phyloP scores from a whole-genome alignment of 2,888 invertebrate species.

The Pristionchus mayeri region DNA sequence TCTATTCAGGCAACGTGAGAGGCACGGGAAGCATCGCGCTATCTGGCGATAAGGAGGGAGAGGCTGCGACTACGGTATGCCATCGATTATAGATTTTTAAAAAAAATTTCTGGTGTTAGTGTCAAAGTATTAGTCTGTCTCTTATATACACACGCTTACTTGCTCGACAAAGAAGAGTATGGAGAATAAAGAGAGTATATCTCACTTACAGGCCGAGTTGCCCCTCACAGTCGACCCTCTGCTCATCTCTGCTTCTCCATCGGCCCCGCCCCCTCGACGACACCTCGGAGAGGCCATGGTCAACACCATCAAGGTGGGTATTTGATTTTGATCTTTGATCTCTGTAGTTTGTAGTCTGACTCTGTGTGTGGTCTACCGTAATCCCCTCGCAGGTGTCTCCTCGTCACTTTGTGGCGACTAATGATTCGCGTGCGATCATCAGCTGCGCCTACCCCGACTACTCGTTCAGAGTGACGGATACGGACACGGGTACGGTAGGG shows the following conservation, averaged over 20 bases:
- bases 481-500: constrained; percentile 86
- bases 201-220: constrained; percentile 82
- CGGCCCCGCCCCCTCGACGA: constrained; percentile 82
- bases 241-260: constrained; percentile 82
- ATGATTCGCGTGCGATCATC: constrained; percentile 94
- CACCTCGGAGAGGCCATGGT: constrained; percentile 98
- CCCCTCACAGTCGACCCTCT: constrained; percentile 96
- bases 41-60: constrained; percentile 53
- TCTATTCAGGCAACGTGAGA: constrained; percentile 53
- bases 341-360: not conserved
- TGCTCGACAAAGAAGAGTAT: too few species aligned
- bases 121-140: too few species aligned
- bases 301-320: constrained; percentile 91
- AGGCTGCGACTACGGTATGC: constrained; percentile 42
- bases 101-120: not conserved
- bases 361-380: not conserved
- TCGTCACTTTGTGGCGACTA: constrained; percentile 94
- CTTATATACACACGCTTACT: too few species aligned
- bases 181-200: too few species aligned
- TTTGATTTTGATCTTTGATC: not conserved
- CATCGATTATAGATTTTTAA: not conserved
- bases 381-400: not conserved
- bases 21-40: constrained; percentile 43
- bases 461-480: constrained; percentile 96
- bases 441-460: constrained; percentile 99